These are phyloP conservation scores for Sakesphorus luctuosus DNA, from an alignment of 2,113 vertebrate genomes.

Conservation along the genomic window DNA sequence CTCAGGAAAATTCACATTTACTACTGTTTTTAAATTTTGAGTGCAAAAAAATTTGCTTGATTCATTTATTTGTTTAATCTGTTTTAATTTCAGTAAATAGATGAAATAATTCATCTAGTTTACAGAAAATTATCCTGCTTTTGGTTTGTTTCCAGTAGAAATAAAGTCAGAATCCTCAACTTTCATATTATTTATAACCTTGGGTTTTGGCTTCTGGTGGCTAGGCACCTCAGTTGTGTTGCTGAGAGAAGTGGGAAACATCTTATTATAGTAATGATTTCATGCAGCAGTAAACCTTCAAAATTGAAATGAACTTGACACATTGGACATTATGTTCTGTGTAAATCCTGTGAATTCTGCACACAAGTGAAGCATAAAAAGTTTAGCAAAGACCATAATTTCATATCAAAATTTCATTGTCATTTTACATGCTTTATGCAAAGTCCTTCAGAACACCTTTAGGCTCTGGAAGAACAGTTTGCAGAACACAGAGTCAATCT, in stretches of 20 bases:
- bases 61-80: not conserved
- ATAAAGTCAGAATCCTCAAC: not conserved
- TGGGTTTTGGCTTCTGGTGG: not conserved
- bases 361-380: not conserved
- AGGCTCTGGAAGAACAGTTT: not conserved
- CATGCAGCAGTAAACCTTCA: not conserved
- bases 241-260: not conserved
- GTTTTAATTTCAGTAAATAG: not conserved
- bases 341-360: not conserved
- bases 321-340: not conserved
- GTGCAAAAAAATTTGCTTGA: not conserved
- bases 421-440: not conserved
- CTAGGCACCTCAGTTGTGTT: not conserved
- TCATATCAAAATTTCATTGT: not conserved
- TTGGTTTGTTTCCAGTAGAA: not conserved
- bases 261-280: not conserved
- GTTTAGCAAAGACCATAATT: not conserved
- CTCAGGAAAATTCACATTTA: not conserved
- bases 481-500: not conserved
- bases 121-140: not conserved
- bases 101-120: not conserved
- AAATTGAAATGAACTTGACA: not conserved
- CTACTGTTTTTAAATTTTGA: not conserved
- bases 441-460: constrained; percentile 24
- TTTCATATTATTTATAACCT: not conserved